These are phyloP conservation scores for Megalopta genalis DNA, from an alignment of 1,140 invertebrate genomes.

Conservation along the genomic window DNA sequence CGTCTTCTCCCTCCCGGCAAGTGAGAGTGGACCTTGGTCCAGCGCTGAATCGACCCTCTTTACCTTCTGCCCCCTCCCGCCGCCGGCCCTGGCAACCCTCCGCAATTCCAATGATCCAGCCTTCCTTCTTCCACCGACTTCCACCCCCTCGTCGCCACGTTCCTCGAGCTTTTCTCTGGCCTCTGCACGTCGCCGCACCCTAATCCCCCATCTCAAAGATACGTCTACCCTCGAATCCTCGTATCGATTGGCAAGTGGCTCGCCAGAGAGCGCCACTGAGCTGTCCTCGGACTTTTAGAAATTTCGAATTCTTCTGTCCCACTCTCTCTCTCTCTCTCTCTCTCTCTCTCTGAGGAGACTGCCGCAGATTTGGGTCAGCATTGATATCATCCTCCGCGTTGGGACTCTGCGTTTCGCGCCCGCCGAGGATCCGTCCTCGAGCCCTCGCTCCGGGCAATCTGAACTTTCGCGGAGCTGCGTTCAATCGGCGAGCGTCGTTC, in stretches of 20 bases:
- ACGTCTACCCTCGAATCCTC: slow-evolving; percentile 68
- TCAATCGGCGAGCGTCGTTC: too few species aligned
- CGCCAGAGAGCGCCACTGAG: slow-evolving; percentile 73
- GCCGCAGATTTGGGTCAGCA: not conserved
- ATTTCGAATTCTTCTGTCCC: slow-evolving; percentile 2
- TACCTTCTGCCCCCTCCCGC: slow-evolving; percentile 51
- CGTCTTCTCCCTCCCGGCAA: slow-evolving; percentile 65
- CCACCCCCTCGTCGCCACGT: slow-evolving; percentile 34
- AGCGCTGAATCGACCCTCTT: slow-evolving; percentile 77
- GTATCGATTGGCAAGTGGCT: slow-evolving; percentile 73
- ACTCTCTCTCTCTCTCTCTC: too few species aligned
- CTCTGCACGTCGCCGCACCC: slow-evolving; percentile 74
- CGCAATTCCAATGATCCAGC: slow-evolving; percentile 54
- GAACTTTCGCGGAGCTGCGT: too few species aligned
- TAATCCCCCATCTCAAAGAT: slow-evolving; percentile 76
- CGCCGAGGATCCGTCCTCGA: too few species aligned
- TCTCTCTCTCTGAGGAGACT: not conserved
- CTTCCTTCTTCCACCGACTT: slow-evolving; percentile 53
- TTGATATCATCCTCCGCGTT: not conserved
- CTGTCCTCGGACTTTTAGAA: slow-evolving; percentile 10
- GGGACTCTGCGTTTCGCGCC: not conserved
- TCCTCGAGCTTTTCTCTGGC: slow-evolving; percentile 53
- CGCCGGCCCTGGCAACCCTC: slow-evolving; percentile 33
- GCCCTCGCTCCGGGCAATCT: too few species aligned
- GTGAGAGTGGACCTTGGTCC: slow-evolving; percentile 79